phyloP scores from a whole-genome alignment of 2,113 vertebrate genomes.

The Athene cunicularia region DNA sequence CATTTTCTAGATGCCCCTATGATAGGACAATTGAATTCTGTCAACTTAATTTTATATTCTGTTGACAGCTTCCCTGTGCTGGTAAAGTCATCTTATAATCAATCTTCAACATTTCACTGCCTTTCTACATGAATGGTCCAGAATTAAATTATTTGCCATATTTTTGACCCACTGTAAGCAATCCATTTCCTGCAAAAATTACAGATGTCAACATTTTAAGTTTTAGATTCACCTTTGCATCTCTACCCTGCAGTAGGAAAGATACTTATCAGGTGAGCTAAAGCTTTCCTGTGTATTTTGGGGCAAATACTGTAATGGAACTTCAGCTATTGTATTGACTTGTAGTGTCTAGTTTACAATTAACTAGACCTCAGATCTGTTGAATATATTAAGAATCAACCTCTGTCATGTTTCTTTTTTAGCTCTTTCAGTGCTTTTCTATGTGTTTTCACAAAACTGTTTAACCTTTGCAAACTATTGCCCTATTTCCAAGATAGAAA shows the following conservation, averaged over 20 bases:
- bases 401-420: neutral
- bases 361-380: neutral
- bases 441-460: neutral
- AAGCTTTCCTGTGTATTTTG: neutral
- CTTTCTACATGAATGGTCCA: neutral
- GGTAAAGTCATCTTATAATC: neutral
- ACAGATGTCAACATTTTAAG: neutral
- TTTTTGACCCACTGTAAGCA: neutral
- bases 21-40: conserved; percentile 10
- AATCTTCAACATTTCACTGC: neutral
- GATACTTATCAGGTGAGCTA: neutral
- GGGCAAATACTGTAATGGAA: neutral
- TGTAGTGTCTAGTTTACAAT: neutral
- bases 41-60: neutral
- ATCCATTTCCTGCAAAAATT: neutral
- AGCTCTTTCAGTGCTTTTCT: neutral
- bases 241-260: neutral
- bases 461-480: neutral
- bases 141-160: neutral
- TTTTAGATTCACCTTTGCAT: neutral
- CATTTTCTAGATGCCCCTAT: neutral
- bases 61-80: neutral
- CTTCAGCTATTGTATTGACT: neutral
- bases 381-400: neutral
- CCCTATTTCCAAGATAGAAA: neutral